These are phyloP conservation scores for Lates japonicus DNA, from an alignment of 2,797 vertebrate genomes.

Conservation along the genomic window DNA sequence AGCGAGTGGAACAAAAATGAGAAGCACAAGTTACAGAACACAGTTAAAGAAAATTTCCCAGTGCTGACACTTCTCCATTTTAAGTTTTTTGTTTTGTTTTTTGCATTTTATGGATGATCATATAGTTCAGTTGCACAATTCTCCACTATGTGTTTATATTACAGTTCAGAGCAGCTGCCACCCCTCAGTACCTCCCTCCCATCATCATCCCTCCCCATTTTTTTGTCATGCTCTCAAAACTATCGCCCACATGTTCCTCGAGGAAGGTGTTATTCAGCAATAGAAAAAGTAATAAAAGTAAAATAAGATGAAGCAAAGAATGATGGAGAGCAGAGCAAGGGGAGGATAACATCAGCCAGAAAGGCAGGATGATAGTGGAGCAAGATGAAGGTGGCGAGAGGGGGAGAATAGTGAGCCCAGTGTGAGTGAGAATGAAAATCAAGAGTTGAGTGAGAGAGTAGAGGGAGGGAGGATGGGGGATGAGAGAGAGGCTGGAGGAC, in stretches of 20 bases:
- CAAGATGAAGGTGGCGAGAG: conserved; percentile 60
- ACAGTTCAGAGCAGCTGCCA: conserved; percentile 26
- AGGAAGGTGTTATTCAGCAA: conserved; percentile 60
- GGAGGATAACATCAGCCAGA: conserved; percentile 70
- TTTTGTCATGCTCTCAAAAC: conserved; percentile 31
- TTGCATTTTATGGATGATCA: not conserved
- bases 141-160: conserved; percentile 22
- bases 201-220: not conserved
- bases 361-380: conserved; percentile 44
- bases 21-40: not conserved
- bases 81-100: not conserved
- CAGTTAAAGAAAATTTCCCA: not conserved
- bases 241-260: conserved; percentile 48
- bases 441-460: conserved; percentile 51
- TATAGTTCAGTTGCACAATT: conserved; percentile 6
- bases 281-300: conserved; percentile 76
- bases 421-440: conserved; percentile 61
- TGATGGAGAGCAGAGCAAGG: conserved; percentile 61
- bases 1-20: not conserved
- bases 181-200: not conserved
- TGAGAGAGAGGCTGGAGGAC: conserved; percentile 60
- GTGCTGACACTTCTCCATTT: not conserved
- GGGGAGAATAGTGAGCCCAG: conserved; percentile 49
- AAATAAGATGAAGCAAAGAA: conserved; percentile 69
- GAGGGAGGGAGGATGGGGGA: conserved; percentile 3